Evolutionary conservation across 1,140 invertebrate species (phyloP).

Genomic region (Drosophila orena): DNA sequence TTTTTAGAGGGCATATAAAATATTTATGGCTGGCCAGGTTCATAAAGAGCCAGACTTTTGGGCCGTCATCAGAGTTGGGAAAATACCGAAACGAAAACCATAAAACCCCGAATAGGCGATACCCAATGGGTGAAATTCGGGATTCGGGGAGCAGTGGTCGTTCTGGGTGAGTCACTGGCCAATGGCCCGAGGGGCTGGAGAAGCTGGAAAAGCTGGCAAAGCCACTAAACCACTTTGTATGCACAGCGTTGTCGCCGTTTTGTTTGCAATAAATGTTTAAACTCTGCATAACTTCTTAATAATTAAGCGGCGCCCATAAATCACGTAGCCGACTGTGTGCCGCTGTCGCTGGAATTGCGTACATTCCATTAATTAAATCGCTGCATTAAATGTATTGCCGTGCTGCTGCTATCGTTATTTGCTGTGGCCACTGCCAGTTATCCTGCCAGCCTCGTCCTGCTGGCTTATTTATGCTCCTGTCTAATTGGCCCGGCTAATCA

Average conservation of each 20-base stretch:
- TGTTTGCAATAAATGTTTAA: conserved; percentile 81
- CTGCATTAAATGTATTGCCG: conserved; percentile 61
- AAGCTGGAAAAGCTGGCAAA: neutral
- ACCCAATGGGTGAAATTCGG: conserved; percentile 33
- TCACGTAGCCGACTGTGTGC: conserved; percentile 39
- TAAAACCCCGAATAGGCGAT: conserved; percentile 52
- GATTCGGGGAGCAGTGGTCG: neutral
- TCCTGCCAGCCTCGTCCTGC: conserved; percentile 19
- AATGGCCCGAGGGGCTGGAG: neutral
- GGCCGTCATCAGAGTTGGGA: conserved; percentile 28
- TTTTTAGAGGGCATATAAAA: conserved; percentile 79
- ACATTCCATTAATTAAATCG: conserved; percentile 74
- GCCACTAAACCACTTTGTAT: conserved; percentile 46
- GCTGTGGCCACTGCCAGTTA: conserved; percentile 25
- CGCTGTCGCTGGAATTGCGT: conserved; percentile 6
- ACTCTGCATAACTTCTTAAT: conserved; percentile 78
- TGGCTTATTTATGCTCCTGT: conserved; percentile 61
- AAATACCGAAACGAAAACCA: conserved; percentile 40
- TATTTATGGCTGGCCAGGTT: conserved; percentile 69
- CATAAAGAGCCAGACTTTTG: conserved; percentile 57
- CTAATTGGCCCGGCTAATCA: conserved; percentile 71
- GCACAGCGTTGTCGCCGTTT: conserved; percentile 63
- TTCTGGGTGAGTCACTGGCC: neutral
- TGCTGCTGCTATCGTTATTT: conserved; percentile 44
- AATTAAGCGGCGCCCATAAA: conserved; percentile 74